phyloP scores from a whole-genome alignment of 2,113 vertebrate genomes.

The Lonchura striata region DNA sequence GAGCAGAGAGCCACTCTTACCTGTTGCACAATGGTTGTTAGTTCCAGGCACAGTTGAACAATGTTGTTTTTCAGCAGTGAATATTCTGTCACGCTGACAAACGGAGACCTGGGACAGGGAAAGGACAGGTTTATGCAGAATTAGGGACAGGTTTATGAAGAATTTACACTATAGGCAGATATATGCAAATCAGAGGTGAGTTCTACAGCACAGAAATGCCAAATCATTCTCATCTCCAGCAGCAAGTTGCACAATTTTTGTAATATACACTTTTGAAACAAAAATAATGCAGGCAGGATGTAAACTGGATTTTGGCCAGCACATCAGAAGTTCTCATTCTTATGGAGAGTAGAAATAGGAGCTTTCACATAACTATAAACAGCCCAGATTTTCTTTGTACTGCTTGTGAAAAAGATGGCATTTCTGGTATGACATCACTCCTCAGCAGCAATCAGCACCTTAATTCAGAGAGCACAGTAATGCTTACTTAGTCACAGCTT shows the following conservation, averaged over 20 bases:
- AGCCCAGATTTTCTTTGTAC: not conserved
- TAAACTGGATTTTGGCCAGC: not conserved
- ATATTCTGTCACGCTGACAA: conserved; percentile 92
- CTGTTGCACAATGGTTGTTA: conserved; percentile 94
- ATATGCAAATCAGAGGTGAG: not conserved
- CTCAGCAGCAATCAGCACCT: not conserved
- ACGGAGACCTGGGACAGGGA: conserved; percentile 82
- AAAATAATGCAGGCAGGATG: not conserved
- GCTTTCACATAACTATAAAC: not conserved
- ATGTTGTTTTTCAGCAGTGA: conserved; percentile 94
- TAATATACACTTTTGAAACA: not conserved
- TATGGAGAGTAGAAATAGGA: not conserved
- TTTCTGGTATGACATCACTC: not conserved
- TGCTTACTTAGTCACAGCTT: not conserved
- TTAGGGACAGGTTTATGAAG: not conserved
- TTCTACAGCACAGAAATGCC: not conserved
- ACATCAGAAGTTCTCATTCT: not conserved
- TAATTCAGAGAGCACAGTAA: not conserved
- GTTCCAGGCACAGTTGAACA: conserved; percentile 91
- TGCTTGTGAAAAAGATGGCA: not conserved
- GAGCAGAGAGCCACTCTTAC: conserved; percentile 56
- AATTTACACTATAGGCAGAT: not conserved
- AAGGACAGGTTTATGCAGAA: not conserved
- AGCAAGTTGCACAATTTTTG: not conserved
- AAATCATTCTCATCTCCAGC: not conserved